A percentile compares a stretch with the other conserved stretches of the same genome.
Conservation (phyloP, 2,888 invertebrate genomes). For the Phrixothrix hirtus region DNA sequence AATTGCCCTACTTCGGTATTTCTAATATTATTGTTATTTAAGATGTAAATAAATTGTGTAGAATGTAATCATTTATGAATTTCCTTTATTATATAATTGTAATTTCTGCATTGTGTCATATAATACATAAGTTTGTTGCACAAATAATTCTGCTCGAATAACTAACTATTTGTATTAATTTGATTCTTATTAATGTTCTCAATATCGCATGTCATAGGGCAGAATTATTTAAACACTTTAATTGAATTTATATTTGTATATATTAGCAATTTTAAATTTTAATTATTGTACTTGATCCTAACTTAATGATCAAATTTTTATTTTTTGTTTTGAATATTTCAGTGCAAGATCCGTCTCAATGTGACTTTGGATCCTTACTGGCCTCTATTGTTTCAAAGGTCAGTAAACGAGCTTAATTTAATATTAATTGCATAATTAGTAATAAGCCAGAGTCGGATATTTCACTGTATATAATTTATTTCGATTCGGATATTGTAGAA, state of each 20-base stretch:
- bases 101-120: no score
- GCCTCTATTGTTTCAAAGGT: conserved; percentile 57
- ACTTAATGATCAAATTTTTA: conserved; percentile 29
- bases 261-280: no score
- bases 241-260: no score
- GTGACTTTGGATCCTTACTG: conserved; percentile 59
- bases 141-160: no score
- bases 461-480: conserved; percentile 15
- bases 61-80: no score
- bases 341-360: conserved; percentile 58
- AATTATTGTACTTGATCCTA: conserved; percentile 25
- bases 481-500: conserved; percentile 5
- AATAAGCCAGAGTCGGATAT: conserved; percentile 32
- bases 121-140: no score
- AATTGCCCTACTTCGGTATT: conserved; percentile 23
- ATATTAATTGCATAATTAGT: conserved; percentile 29
- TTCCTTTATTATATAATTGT: no score
- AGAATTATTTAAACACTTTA: no score
- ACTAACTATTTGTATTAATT: no score
- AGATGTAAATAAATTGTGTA: background rate
- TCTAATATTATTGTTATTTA: conserved; percentile 1
- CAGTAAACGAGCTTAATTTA: conserved; percentile 48
- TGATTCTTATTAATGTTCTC: no score
- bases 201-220: no score
- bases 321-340: conserved; percentile 54